These are phyloP conservation scores for Rhinopomastus cyanomelas DNA, from an alignment of 2,113 vertebrate genomes.

Conservation along the genomic window DNA sequence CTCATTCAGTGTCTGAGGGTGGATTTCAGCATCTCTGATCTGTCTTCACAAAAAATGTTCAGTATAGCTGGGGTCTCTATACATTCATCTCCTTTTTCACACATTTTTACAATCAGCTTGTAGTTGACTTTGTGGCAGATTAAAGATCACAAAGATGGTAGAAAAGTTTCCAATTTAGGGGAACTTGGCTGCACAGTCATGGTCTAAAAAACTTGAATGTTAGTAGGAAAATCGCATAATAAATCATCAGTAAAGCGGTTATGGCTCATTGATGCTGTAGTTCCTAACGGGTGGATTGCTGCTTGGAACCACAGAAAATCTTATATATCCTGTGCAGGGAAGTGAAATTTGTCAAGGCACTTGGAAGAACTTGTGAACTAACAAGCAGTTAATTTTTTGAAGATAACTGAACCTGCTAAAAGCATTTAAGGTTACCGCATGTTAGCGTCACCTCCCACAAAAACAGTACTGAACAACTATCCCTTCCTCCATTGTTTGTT, in stretches of 20 bases:
- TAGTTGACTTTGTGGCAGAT: neutral
- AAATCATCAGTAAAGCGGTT: neutral
- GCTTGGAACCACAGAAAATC: neutral
- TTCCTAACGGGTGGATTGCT: neutral
- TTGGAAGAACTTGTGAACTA: neutral
- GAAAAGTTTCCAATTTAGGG: neutral
- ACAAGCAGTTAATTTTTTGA: neutral
- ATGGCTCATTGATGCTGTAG: neutral
- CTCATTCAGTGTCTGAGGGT: neutral
- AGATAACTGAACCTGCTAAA: neutral
- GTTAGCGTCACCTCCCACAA: neutral
- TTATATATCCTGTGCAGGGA: neutral
- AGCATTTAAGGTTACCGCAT: neutral
- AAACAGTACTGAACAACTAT: neutral
- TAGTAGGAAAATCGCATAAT: neutral
- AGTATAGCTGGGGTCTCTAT: neutral
- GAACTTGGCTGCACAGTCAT: neutral
- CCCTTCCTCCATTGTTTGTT: neutral
- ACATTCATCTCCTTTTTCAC: neutral
- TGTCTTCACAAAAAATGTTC: neutral
- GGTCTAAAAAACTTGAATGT: neutral
- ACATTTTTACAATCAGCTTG: neutral
- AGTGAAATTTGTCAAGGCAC: neutral
- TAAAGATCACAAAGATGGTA: neutral
- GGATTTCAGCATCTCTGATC: neutral